Percentiles rank a stretch among this genome's conserved stretches.
These are phyloP conservation scores for Sceloporus tristichus DNA, from an alignment of 2,113 vertebrate genomes.

Conservation along the genomic window DNA sequence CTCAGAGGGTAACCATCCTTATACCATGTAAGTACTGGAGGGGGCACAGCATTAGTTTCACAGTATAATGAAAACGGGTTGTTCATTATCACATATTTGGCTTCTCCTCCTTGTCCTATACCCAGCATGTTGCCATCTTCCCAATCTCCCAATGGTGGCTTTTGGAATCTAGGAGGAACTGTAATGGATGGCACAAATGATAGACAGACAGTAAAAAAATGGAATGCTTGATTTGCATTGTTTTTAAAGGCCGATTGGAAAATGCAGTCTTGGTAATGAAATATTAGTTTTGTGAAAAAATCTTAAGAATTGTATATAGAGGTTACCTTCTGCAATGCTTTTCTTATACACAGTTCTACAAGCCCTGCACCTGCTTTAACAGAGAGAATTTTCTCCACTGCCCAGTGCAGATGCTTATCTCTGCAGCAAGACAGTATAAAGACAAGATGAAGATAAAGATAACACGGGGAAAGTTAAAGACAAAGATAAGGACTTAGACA, in stretches of 20 bases:
- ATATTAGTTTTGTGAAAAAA: neutral
- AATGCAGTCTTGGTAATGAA: neutral
- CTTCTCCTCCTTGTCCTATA: constrained; percentile 73
- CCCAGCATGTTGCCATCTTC: constrained; percentile 76
- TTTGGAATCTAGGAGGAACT: constrained; percentile 95
- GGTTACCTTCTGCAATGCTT: neutral
- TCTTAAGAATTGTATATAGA: neutral
- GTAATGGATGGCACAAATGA: neutral
- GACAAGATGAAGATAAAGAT: too few relatives aligned
- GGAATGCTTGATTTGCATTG: neutral
- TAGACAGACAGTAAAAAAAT: neutral
- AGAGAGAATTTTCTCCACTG: neutral
- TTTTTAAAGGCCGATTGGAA: too few relatives aligned
- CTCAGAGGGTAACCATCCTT: constrained; percentile 86
- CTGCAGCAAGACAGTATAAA: neutral
- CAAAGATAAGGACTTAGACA: too few relatives aligned
- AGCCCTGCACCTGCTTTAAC: neutral
- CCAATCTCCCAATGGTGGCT: constrained; percentile 72
- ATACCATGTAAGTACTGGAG: constrained; percentile 94
- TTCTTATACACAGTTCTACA: neutral
- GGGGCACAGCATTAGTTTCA: constrained; percentile 93
- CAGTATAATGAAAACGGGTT: constrained; percentile 93
- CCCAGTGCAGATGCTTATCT: neutral
- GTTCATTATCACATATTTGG: constrained; percentile 91
- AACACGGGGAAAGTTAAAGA: too few relatives aligned